These are phyloP conservation scores for Pseudomyrmex cubaensis DNA, from an alignment of 1,140 invertebrate species.

Conservation along the genomic window DNA sequence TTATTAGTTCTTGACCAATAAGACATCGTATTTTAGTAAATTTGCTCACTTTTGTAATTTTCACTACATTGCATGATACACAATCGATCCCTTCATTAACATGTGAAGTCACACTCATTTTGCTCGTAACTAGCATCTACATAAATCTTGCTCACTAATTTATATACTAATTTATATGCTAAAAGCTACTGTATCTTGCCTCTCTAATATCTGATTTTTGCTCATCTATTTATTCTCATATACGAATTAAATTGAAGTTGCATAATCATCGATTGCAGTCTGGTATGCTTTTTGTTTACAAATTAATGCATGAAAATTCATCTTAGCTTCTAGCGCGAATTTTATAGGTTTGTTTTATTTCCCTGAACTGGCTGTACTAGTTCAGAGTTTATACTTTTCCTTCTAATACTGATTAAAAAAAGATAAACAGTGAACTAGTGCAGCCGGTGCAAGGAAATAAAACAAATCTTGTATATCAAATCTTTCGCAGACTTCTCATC, in stretches of 20 bases:
- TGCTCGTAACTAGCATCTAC: slow-evolving; percentile 36
- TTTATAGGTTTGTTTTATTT: neutral
- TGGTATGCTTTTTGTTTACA: neutral
- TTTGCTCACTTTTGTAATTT: too few relatives aligned
- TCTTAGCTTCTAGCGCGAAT: neutral
- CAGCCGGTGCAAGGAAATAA: too few relatives aligned
- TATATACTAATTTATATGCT: slow-evolving; percentile 14
- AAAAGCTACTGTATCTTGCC: slow-evolving; percentile 39
- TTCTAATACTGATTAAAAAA: too few relatives aligned
- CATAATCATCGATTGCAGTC: neutral
- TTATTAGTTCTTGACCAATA: slow-evolving; percentile 4
- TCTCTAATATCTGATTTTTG: slow-evolving; percentile 45
- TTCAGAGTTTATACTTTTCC: too few relatives aligned
- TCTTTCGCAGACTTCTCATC: neutral
- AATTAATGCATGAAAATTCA: slow-evolving; percentile 30
- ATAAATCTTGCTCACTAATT: slow-evolving; percentile 50
- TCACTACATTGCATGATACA: too few relatives aligned
- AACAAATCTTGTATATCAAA: neutral
- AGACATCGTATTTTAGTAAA: too few relatives aligned
- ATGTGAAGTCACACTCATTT: slow-evolving; percentile 10
- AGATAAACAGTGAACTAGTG: too few relatives aligned
- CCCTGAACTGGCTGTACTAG: too few relatives aligned
- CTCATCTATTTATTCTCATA: slow-evolving; percentile 42
- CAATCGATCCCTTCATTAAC: neutral
- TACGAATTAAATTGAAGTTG: slow-evolving; percentile 42